Evolutionary conservation across 1,140 invertebrate species (phyloP).

Genomic region (Dendroctonus ponderosae): DNA sequence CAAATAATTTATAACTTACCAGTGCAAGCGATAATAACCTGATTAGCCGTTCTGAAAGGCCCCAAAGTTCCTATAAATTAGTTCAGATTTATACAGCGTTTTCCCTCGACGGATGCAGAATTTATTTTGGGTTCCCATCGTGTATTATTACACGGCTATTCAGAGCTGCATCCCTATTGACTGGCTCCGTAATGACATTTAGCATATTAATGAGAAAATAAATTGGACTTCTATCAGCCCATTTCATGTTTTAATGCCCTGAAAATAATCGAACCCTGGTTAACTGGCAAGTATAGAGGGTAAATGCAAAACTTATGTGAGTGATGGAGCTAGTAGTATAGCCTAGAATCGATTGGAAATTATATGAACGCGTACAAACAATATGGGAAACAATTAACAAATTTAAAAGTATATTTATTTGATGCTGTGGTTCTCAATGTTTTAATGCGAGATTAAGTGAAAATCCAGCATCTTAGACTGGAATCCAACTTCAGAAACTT

Average conservation of each 20-base stretch:
- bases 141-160: conserved; percentile 33
- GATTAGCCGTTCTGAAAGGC: conserved; percentile 6
- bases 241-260: conserved; percentile 41
- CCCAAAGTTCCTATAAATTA: conserved; percentile 16
- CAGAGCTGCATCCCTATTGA: conserved; percentile 30
- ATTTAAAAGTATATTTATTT: too few species aligned
- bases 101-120: conserved; percentile 9
- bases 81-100: conserved; percentile 14
- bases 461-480: too few species aligned
- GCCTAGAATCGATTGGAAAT: too few species aligned
- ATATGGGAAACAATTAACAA: too few species aligned
- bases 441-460: too few species aligned
- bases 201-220: conserved; percentile 47
- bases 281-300: conserved; percentile 1
- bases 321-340: neutral
- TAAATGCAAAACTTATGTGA: conserved; percentile 5
- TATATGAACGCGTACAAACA: too few species aligned
- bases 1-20: neutral
- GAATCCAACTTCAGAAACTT: too few species aligned
- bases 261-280: conserved; percentile 34
- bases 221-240: conserved; percentile 45
- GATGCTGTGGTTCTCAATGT: too few species aligned
- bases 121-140: conserved; percentile 23
- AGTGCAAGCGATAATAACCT: neutral
- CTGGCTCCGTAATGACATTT: conserved; percentile 43